A percentile compares a stretch with the other conserved stretches of the same genome.
Evolutionary conservation across 2,113 vertebrate species (phyloP).

Genomic region (Hypanus sabinus): DNA sequence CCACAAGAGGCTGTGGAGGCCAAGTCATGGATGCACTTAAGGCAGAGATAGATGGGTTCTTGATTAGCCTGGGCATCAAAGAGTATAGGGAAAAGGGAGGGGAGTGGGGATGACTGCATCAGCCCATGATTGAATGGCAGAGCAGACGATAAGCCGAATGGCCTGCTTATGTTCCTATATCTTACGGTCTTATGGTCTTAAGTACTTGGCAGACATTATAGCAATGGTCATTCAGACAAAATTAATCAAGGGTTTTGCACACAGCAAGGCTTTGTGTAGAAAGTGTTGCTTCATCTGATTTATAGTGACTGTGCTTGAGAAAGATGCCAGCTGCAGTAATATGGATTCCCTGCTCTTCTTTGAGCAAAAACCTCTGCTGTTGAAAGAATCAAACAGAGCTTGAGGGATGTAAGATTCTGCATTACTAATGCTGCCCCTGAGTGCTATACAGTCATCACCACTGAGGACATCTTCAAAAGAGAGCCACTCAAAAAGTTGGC

Average conservation of each 20-base stretch:
- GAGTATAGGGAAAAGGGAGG: too few relatives aligned
- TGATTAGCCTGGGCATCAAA: too few relatives aligned
- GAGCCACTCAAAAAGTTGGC: too few relatives aligned
- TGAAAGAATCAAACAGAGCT: neutral
- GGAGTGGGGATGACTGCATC: too few relatives aligned
- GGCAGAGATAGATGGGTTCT: too few relatives aligned
- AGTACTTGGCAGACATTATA: neutral
- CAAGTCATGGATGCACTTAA: too few relatives aligned
- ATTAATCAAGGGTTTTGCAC: neutral
- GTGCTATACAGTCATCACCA: neutral
- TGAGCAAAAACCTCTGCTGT: neutral
- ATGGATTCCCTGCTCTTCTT: neutral
- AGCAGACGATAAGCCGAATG: too few relatives aligned
- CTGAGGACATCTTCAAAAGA: too few relatives aligned
- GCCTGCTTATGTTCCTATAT: too few relatives aligned
- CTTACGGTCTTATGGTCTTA: too few relatives aligned
- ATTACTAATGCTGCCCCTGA: neutral
- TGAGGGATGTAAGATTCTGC: neutral
- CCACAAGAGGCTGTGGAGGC: too few relatives aligned
- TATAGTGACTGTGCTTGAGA: neutral
- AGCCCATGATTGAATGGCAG: too few relatives aligned
- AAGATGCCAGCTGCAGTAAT: neutral
- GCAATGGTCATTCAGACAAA: neutral
- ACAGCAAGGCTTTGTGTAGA: neutral
- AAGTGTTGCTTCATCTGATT: neutral